A percentile compares a stretch with the other conserved stretches of the same genome.
phyloP scores from a whole-genome alignment of 2,113 vertebrate species.

The Rhinichthys klamathensis region DNA sequence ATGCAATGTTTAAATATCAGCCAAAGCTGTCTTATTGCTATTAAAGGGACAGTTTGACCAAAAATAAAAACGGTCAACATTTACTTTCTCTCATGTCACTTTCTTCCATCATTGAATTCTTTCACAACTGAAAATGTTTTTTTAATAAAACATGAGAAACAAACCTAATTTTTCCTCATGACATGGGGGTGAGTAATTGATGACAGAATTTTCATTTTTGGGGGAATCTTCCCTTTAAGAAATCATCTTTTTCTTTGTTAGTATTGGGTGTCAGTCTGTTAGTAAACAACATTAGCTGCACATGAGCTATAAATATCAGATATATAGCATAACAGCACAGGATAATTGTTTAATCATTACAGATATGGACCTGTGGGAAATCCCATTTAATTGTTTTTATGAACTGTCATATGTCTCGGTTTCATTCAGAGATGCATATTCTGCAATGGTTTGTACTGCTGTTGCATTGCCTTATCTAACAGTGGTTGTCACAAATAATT shows the following conservation, averaged over 20 bases:
- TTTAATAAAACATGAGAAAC: too few relatives aligned
- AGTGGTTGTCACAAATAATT: slow-evolving; percentile 48
- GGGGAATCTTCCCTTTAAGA: not conserved
- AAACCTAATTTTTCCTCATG: too few relatives aligned
- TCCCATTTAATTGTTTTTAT: not conserved
- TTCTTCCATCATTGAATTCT: too few relatives aligned
- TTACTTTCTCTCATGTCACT: not conserved
- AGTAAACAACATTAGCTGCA: not conserved
- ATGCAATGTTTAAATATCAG: slow-evolving; percentile 27
- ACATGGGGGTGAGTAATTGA: not conserved
- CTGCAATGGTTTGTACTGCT: slow-evolving; percentile 47
- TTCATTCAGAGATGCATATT: slow-evolving; percentile 35
- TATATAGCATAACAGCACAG: not conserved
- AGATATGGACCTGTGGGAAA: slow-evolving; percentile 14
- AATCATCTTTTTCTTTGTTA: not conserved
- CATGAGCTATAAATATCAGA: not conserved
- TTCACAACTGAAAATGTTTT: too few relatives aligned
- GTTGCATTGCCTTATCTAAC: slow-evolving; percentile 65
- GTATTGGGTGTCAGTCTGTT: not conserved
- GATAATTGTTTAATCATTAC: not conserved
- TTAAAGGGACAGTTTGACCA: not conserved
- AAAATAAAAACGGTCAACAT: too few relatives aligned
- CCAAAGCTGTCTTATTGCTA: slow-evolving; percentile 13
- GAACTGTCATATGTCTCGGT: not conserved
- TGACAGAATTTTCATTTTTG: not conserved